Base-by-base conservation (phyloP, 2,113 vertebrate species). In the Oncorhynchus gorbuscha region DNA sequence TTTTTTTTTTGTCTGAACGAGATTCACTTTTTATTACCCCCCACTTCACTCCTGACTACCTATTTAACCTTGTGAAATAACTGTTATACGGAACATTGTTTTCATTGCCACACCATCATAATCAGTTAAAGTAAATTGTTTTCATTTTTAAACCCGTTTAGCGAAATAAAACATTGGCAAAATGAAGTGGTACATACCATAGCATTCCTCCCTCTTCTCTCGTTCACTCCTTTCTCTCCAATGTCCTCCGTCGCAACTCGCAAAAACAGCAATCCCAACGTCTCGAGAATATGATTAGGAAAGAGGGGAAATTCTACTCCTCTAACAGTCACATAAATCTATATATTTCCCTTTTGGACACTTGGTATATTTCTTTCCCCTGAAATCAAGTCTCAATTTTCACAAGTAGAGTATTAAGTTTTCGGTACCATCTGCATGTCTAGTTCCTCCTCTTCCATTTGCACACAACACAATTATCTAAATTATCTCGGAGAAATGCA, bases 101-200 rank as follows among this genome's bases (percentile, higher is more conserved):
- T 58, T 14, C 20, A 58, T 73, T 45, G 39, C 58, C 7, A 64
- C 62, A 67, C 4, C 24, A 26, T 22, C n/a, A 66, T 28, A 67
- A 28, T 67, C 51, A 62, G 59, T 62, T 22, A 24, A 62, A 3
- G 51, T 55, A 16, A 18, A 14, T 4, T 30, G 26, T 32, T 30
- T 66, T 14, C 0, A 2, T 12, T 4, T 28, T 28, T 24, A 49
- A 71, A 13, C 8, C 20, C 9, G 26, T 65, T 48, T 39, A 35
- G 11, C 61, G 3, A 67, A 58, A 72, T 8, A 28, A 72, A 22
- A 45, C 18, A n/a, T n/a, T 30, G 59, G 28, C 55, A 28, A 86
- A 88, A 87, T 49, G 68, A 62, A 82, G 81, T 75, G 79, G 59
- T 83, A 93, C 93, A 77, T 94, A 94, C 93, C 93, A 90, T 85